Percentiles rank a stretch among this genome's conserved stretches.
Conservation (phyloP, 2,113 vertebrate genomes). For the Arizona elegans region DNA sequence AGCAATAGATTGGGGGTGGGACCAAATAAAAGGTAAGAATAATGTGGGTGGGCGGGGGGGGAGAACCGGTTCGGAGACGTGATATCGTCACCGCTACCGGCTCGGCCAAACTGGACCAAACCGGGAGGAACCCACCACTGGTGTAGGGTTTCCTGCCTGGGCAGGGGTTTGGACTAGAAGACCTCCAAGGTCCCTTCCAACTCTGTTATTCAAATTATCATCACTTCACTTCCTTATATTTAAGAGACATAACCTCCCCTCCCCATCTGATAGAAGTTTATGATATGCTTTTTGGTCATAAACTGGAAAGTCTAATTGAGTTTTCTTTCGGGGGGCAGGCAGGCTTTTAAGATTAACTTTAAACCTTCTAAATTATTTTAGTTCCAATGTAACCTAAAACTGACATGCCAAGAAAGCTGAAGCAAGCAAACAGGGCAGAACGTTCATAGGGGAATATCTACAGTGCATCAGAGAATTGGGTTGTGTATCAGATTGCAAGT, state of each 20-base stretch:
- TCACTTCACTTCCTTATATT: neutral
- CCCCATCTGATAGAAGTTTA: conserved; percentile 37
- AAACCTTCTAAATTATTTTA: conserved; percentile 51
- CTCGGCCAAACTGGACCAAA: too few species aligned
- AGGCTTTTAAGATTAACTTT: conserved; percentile 43
- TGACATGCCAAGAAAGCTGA: conserved; percentile 40
- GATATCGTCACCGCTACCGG: too few species aligned
- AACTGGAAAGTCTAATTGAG: conserved; percentile 55
- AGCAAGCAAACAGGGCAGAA: conserved; percentile 58
- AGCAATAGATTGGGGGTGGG: too few species aligned
- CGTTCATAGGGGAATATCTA: conserved; percentile 46
- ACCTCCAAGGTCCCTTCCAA: too few species aligned
- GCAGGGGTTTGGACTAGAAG: too few species aligned
- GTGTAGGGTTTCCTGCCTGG: too few species aligned
- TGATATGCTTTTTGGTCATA: conserved; percentile 40
- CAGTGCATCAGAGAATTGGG: conserved; percentile 49
- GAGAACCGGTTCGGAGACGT: too few species aligned
- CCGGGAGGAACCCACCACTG: too few species aligned
- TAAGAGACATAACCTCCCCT: conserved; percentile 18
- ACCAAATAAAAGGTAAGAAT: too few species aligned
- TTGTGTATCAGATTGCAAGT: conserved; percentile 59
- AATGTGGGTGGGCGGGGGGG: too few species aligned
- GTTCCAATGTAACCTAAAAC: conserved; percentile 44
- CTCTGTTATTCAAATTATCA: neutral
- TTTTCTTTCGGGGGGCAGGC: conserved; percentile 45